Conservation (phyloP, 2,888 invertebrate genomes). For the Morpho helenor region DNA sequence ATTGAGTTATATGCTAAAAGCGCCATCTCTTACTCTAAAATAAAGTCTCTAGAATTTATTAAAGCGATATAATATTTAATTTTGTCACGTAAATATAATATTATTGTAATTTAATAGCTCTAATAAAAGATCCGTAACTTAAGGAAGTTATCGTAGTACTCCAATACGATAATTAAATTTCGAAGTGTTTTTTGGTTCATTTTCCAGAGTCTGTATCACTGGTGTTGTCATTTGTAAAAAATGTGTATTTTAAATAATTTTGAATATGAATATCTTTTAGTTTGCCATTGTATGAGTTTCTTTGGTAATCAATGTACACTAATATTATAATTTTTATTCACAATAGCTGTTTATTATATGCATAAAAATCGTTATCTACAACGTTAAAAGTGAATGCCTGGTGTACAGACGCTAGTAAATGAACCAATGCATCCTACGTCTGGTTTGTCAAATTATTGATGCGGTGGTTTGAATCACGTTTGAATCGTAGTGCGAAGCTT, state of each 20-base stretch:
- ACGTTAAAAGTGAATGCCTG: slow-evolving; percentile 48
- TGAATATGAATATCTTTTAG: too few species aligned
- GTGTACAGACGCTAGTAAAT: slow-evolving; percentile 64
- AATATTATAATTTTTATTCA: too few species aligned
- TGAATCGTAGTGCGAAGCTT: slow-evolving; percentile 71
- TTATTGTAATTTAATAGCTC: background rate
- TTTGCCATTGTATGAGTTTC: too few species aligned
- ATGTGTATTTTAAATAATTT: background rate
- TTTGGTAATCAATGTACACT: too few species aligned
- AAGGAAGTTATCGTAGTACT: slow-evolving; percentile 15
- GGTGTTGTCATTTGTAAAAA: slow-evolving; percentile 41
- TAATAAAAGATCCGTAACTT: slow-evolving; percentile 6
- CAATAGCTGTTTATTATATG: too few species aligned
- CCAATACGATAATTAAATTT: slow-evolving; percentile 6
- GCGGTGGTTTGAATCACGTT: slow-evolving; percentile 80
- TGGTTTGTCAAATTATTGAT: slow-evolving; percentile 77
- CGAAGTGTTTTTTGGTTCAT: slow-evolving; percentile 14
- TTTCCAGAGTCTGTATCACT: slow-evolving; percentile 43
- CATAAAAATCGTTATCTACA: background rate
- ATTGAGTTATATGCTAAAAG: slow-evolving; percentile 12
- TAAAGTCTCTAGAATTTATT: slow-evolving; percentile 9
- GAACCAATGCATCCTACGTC: slow-evolving; percentile 41
- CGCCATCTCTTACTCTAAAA: slow-evolving; percentile 43
- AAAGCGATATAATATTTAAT: background rate
- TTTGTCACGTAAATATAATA: background rate